phyloP scores from a whole-genome alignment of 64 coral and sea anemone genomes.

The Anthopleura sola region DNA sequence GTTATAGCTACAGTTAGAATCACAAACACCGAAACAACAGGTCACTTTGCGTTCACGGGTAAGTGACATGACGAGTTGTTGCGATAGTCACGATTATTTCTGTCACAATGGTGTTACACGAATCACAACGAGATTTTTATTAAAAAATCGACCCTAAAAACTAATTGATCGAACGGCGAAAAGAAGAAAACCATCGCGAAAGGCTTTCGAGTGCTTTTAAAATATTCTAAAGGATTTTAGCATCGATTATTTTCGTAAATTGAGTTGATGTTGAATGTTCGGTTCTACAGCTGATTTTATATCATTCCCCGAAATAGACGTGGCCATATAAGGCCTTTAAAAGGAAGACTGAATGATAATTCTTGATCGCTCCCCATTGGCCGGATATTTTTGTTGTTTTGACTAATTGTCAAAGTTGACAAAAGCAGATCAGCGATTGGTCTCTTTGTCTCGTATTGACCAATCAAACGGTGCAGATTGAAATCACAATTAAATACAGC shows the following conservation, averaged over 20 bases:
- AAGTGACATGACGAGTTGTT: slow-evolving; percentile 14
- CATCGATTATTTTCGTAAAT: slow-evolving; percentile 6
- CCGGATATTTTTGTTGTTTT: slow-evolving; percentile 76
- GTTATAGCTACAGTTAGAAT: slow-evolving; percentile 32
- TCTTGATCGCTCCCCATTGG: slow-evolving; percentile 62
- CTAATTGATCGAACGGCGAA: not conserved
- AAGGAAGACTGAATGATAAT: slow-evolving; percentile 29
- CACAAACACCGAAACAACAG: slow-evolving; percentile 12
- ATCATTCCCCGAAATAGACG: slow-evolving; percentile 92
- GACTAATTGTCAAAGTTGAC: slow-evolving; percentile 79
- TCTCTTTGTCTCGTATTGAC: slow-evolving; percentile 14
- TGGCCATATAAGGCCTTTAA: slow-evolving; percentile 82
- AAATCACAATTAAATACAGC: slow-evolving; percentile 67
- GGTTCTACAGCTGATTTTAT: slow-evolving; percentile 82
- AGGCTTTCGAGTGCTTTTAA: not conserved
- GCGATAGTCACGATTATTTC: slow-evolving; percentile 22
- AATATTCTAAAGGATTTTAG: slow-evolving; percentile 6
- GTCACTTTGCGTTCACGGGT: slow-evolving; percentile 29
- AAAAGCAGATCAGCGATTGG: slow-evolving; percentile 60
- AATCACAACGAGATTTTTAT: not conserved
- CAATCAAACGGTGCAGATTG: slow-evolving; percentile 23
- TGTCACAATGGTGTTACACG: slow-evolving; percentile 12
- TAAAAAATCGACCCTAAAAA: not conserved
- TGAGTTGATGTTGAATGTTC: slow-evolving; percentile 11
- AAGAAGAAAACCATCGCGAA: not conserved